Evolutionary conservation across 2,888 invertebrate genomes (phyloP).

Genomic region (Tridacna gigas): DNA sequence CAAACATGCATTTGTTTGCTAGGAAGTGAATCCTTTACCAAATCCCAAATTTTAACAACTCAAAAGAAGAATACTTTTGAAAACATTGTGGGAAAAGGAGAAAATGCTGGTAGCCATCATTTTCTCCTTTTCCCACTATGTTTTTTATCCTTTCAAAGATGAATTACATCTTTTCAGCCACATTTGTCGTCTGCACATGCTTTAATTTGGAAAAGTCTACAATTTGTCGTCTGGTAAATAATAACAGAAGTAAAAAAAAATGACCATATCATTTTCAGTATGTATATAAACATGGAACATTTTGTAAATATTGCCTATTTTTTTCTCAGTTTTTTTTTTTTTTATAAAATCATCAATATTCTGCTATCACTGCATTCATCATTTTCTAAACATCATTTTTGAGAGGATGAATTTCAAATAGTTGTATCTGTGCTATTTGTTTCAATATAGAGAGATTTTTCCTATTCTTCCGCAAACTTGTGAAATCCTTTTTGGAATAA

Average conservation of each 20-base stretch:
- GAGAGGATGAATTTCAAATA: neutral
- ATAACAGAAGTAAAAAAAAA: neutral
- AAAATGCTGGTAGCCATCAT: neutral
- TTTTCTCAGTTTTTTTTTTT: neutral
- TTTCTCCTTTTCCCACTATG: no score
- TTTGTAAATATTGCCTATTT: slow-evolving; percentile 4
- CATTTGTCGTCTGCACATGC: no score
- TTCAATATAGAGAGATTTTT: no score
- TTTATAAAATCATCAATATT: slow-evolving; percentile 1
- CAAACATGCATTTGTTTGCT: no score
- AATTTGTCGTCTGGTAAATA: neutral
- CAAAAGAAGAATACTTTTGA: neutral
- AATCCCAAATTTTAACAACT: no score
- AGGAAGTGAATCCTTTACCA: no score
- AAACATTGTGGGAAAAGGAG: neutral
- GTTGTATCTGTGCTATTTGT: no score
- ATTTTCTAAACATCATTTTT: neutral
- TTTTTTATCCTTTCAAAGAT: no score
- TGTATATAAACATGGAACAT: slow-evolving; percentile 12
- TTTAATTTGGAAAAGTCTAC: no score
- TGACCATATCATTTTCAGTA: slow-evolving; percentile 16
- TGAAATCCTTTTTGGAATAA: neutral
- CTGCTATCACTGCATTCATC: neutral
- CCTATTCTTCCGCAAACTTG: neutral
- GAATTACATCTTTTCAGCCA: no score